Evolutionary conservation across 2,797 vertebrate genomes (phyloP).

Genomic region (Crenuchus spilurus): DNA sequence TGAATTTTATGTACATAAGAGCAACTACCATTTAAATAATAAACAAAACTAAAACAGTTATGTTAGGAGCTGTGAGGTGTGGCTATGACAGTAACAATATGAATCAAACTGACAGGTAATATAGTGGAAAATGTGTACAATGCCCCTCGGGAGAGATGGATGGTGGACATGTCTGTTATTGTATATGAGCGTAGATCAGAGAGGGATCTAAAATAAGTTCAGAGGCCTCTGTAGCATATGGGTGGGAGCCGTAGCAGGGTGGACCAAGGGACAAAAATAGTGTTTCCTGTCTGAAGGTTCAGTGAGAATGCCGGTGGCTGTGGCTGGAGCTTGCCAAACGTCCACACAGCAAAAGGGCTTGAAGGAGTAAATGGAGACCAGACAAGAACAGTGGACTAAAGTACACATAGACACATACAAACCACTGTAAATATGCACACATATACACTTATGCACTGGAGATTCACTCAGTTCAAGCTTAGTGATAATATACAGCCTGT

Average conservation of each 20-base stretch:
- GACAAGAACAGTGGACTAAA: too few relatives aligned
- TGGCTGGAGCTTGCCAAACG: neutral
- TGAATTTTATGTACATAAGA: too few relatives aligned
- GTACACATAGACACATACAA: too few relatives aligned
- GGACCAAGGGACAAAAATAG: constrained; percentile 6
- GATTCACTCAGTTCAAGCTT: too few relatives aligned
- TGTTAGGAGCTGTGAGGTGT: too few relatives aligned
- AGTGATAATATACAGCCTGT: too few relatives aligned
- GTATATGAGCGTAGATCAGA: neutral
- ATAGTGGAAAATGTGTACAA: neutral
- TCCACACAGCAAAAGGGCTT: neutral
- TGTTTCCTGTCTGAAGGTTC: neutral
- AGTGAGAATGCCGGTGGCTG: neutral
- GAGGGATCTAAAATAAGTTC: neutral
- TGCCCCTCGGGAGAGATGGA: neutral
- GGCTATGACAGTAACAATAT: neutral
- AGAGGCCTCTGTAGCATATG: neutral
- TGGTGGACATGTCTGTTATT: neutral
- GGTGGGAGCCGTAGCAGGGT: constrained; percentile 1
- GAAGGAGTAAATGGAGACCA: neutral
- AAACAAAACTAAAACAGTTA: too few relatives aligned
- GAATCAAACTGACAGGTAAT: neutral
- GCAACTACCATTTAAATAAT: too few relatives aligned
- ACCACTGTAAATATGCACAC: too few relatives aligned
- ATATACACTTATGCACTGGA: too few relatives aligned